Evolutionary conservation across 1,140 invertebrate species (phyloP).

Genomic region (Diabrotica undecimpunctata): DNA sequence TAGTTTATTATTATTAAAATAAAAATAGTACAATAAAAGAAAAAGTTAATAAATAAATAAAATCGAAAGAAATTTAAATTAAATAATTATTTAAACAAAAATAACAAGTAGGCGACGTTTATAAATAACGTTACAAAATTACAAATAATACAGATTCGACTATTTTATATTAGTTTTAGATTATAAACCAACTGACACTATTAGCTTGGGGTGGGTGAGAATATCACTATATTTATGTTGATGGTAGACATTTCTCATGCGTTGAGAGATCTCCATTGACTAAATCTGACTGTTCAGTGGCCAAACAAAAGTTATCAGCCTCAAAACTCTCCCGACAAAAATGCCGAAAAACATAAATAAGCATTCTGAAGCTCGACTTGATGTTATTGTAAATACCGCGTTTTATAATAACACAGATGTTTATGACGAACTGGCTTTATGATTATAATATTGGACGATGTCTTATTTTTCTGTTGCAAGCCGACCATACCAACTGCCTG

Average conservation of each 20-base stretch:
- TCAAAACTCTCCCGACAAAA: constrained; percentile 23
- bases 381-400: constrained; percentile 24
- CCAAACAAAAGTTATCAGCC: constrained; percentile 22
- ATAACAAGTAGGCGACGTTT: too few relatives aligned
- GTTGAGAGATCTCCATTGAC: constrained; percentile 19
- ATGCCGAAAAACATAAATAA: constrained; percentile 26
- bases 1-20: too few relatives aligned
- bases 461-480: constrained; percentile 12
- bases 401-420: constrained; percentile 28
- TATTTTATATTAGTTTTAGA: background rate
- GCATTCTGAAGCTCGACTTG: constrained; percentile 14
- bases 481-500: constrained; percentile 8
- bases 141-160: too few relatives aligned
- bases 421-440: constrained; percentile 22
- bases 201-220: constrained; percentile 1
- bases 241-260: constrained; percentile 16
- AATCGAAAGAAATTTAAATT: too few relatives aligned
- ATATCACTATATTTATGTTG: constrained; percentile 14
- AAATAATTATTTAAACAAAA: too few relatives aligned
- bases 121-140: too few relatives aligned
- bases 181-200: background rate
- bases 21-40: too few relatives aligned
- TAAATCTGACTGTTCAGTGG: constrained; percentile 20
- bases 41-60: too few relatives aligned
- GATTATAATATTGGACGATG: constrained; percentile 20